phyloP scores from a whole-genome alignment of 1,140 invertebrate genomes.

The Zelostemma sp. region DNA sequence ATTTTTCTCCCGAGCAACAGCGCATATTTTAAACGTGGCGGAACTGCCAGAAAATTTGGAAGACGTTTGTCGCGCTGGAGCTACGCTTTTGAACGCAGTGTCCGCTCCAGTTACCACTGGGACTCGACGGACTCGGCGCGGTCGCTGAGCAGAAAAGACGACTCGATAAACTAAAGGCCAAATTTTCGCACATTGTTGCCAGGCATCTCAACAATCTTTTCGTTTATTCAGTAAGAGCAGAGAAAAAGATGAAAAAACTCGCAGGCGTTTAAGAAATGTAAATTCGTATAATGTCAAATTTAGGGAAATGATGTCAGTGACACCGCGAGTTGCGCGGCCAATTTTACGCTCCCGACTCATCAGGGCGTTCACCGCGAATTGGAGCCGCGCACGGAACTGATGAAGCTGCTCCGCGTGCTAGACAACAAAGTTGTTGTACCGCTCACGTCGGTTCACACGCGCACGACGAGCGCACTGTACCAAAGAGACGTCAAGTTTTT shows the following conservation, averaged over 20 bases:
- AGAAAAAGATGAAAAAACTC: neutral
- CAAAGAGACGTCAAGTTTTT: constrained; percentile 85
- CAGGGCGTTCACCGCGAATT: constrained; percentile 86
- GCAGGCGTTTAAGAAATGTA: constrained; percentile 2
- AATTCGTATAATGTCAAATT: constrained; percentile 3
- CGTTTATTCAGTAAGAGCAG: constrained; percentile 87
- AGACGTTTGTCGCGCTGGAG: constrained; percentile 84
- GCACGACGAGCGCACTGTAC: constrained; percentile 85
- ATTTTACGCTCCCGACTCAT: constrained; percentile 82
- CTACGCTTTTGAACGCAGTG: constrained; percentile 83
- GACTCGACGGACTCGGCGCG: constrained; percentile 77
- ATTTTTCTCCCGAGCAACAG: constrained; percentile 80
- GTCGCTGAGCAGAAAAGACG: constrained; percentile 90
- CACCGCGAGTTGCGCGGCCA: constrained; percentile 68
- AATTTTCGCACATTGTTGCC: constrained; percentile 86
- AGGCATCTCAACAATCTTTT: constrained; percentile 94
- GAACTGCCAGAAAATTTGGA: constrained; percentile 80
- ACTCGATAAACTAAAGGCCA: constrained; percentile 86
- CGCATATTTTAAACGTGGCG: constrained; percentile 79
- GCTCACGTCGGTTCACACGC: constrained; percentile 85
- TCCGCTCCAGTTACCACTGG: constrained; percentile 65
- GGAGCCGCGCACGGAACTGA: constrained; percentile 86
- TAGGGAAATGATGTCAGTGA: constrained; percentile 79
- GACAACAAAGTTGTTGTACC: constrained; percentile 85
- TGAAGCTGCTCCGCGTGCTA: constrained; percentile 90